Conservation (phyloP, 2,113 vertebrate genomes). For the Pipra filicauda region DNA sequence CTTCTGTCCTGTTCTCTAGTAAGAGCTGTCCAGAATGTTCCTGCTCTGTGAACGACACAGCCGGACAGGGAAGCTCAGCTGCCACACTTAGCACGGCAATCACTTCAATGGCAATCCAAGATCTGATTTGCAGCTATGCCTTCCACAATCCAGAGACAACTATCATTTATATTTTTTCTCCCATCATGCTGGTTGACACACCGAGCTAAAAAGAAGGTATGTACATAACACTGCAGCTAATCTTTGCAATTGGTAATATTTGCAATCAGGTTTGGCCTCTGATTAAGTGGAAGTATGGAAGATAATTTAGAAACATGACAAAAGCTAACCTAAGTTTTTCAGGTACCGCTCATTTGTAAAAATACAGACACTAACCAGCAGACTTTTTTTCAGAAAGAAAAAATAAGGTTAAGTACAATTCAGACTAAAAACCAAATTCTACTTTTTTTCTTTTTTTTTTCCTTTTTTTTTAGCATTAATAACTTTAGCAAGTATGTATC, state of each 20-base stretch:
- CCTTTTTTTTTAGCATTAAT: background rate
- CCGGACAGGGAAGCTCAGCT: background rate
- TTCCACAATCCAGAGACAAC: background rate
- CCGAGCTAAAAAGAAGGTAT: background rate
- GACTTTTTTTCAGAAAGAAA: rapidly evolving
- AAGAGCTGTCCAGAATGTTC: background rate
- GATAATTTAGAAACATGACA: background rate
- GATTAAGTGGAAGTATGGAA: background rate
- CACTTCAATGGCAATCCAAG: background rate
- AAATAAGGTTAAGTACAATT: background rate
- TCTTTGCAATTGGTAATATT: background rate
- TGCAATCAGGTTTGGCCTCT: background rate
- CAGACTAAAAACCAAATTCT: background rate
- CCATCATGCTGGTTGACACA: background rate
- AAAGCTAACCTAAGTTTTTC: background rate
- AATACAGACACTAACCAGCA: background rate
- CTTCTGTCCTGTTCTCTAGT: background rate
- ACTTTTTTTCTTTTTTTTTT: background rate
- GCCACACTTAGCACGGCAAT: background rate
- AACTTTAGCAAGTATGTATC: background rate
- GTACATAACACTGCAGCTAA: background rate
- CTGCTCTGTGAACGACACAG: background rate
- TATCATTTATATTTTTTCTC: background rate
- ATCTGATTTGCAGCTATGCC: background rate
- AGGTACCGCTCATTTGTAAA: background rate